Evolutionary conservation across 2,113 vertebrate species (phyloP), one percentile per base, ranked within the genome.

Genomic region (Eulemur macaco): DNA sequence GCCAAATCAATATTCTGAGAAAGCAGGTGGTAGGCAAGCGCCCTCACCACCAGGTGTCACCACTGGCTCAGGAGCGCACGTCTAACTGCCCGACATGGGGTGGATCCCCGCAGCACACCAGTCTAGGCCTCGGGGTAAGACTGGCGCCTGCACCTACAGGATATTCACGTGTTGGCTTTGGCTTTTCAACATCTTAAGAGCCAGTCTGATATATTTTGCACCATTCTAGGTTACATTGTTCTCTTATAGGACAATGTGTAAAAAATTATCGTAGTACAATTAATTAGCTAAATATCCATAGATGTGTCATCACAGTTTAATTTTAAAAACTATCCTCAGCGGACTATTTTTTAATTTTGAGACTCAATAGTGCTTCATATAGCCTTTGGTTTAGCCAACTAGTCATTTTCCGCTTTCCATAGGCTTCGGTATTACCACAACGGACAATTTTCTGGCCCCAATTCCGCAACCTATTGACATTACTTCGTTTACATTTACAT

Each of bases 21-120:
- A 39, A 74, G 37, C 39, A 73, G 12, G 29, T 18, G 13, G 74
- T 1, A 76, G 77, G 42, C 17, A 83, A 76, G n/a, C 20, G 27
- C 84, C 73, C 85, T 94, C 66, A 86, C 96, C 96, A 97, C 68
- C 91, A 97, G 97, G 84, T 95, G 97, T 96, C 97, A 95, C 56
- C 68, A 91, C 10, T 83, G 93, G 34, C n/a, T 47, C 82, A 23
- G 77, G 10, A 95, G 58, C 31, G 14, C 8, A 8, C 27, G 27
- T 34, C 66, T 82, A 78, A 76, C 27, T 1, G 89, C 52, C 86
- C 42, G 3, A 66, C 54, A 29, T 58, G 7, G 2, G 6, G 37
- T 54, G n/a, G 45, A 13, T 80, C 34, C 45, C n/a, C 18, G 54
- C 3, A 52, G 45, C 21, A 60, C 56, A 80, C 83, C 81, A 42